Evolutionary conservation across 2,888 invertebrate genomes (phyloP), one percentile per base, ranked within the genome.

Genomic region (Acrobasis repandana): DNA sequence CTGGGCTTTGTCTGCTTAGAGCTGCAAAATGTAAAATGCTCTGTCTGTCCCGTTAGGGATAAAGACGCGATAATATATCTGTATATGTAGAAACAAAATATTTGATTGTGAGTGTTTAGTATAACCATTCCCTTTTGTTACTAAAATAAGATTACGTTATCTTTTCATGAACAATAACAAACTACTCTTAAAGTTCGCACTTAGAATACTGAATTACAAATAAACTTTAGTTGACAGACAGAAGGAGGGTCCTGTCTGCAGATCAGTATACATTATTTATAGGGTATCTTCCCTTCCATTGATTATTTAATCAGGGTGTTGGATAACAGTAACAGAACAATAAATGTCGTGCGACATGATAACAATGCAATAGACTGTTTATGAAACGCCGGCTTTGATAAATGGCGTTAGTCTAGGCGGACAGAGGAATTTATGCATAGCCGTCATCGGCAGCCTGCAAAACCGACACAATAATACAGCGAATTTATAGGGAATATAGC

Each of bases 351-450:
- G 73, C 76, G 77, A 83, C 81, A 79, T 76, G 83, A 86, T 85
- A 88, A 88, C 87, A 88, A 86, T 83, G 81, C 81, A 80, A 87
- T 83, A 81, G 88, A 84, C 83, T 80, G 81, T 79, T 85, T 85
- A 83, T 85, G 85, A 84, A 88, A 82, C 80, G 78, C 76, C 67
- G 71, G 71, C 73, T 77, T 28, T 89, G 88, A 89, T 86, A 83
- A 87, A 89, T 86, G 83, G 80, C 72, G 70, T 67, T 69, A 72
- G 60, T 16, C 76, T 71, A 75, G 70, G 75, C 75, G 73, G 75
- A 71, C 73, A 71, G 75, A 72, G 71, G 74, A 80, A 86, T 85
- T 85, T 86, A 85, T 86, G 82, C 81, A 83, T 75, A 78, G 77
- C 81, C 81, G 84, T 83, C 85, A 84, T 79, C 80, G 75, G 74